phyloP scores from a whole-genome alignment of 2,888 invertebrate genomes.

The Habroteleia sp. region DNA sequence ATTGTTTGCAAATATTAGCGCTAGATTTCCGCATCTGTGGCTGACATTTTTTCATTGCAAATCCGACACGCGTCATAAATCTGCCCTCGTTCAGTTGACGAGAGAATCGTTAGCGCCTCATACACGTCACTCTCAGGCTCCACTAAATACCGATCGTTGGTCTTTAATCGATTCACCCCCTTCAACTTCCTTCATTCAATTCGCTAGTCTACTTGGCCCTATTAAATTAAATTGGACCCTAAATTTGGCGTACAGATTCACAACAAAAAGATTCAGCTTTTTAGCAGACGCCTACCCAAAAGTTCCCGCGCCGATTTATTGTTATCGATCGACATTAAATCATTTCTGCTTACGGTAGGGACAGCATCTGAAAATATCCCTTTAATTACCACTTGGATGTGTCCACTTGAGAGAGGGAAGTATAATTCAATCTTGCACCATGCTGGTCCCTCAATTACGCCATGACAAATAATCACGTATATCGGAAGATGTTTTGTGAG shows the following conservation, averaged over 20 bases:
- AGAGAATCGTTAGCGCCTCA: constrained; percentile 68
- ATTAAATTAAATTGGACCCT: constrained; percentile 80
- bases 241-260: constrained; percentile 70
- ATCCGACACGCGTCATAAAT: constrained; percentile 64
- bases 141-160: constrained; percentile 79
- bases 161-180: constrained; percentile 73
- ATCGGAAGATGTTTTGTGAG: constrained; percentile 34
- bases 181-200: constrained; percentile 64
- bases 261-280: constrained; percentile 69
- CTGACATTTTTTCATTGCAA: constrained; percentile 54
- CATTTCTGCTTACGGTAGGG: constrained; percentile 38
- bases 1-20: constrained; percentile 44
- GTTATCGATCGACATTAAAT: constrained; percentile 56
- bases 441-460: constrained; percentile 51
- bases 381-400: constrained; percentile 64
- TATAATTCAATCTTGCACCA: constrained; percentile 60
- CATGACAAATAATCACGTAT: constrained; percentile 46
- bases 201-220: constrained; percentile 67
- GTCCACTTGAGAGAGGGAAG: constrained; percentile 55
- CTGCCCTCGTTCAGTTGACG: constrained; percentile 62
- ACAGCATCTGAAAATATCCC: constrained; percentile 60
- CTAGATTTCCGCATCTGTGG: constrained; percentile 40
- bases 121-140: constrained; percentile 78
- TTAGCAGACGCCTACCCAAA: constrained; percentile 35
- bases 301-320: constrained; percentile 63